Percentiles rank a stretch among this genome's conserved stretches.
Conservation (phyloP, 64 coral and sea anemone species). For the Catalaphyllia jardinei region DNA sequence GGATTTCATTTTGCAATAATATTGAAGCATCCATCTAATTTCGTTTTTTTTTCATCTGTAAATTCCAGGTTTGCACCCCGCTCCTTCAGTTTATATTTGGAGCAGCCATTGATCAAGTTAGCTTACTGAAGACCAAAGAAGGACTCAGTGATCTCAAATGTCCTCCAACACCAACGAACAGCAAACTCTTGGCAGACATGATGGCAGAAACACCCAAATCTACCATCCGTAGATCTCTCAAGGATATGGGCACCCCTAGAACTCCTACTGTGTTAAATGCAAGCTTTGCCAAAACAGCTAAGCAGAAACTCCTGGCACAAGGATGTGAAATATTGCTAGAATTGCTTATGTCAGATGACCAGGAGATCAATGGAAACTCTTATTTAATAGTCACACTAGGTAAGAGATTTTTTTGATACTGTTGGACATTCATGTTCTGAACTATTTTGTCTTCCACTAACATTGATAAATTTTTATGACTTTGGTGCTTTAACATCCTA, state of each 20-base stretch:
- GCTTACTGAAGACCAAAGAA: conserved; percentile 80
- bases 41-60: too few relatives aligned
- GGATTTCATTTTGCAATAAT: too few relatives aligned
- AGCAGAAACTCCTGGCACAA: conserved; percentile 65
- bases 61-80: conserved; percentile 79
- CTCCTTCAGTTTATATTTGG: conserved; percentile 94
- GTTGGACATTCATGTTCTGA: too few relatives aligned
- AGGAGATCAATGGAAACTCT: neutral
- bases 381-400: conserved; percentile 4
- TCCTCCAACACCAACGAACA: conserved; percentile 82
- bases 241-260: conserved; percentile 85
- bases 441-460: neutral
- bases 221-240: conserved; percentile 84
- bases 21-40: too few relatives aligned
- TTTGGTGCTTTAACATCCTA: neutral
- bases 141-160: conserved; percentile 81
- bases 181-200: conserved; percentile 66
- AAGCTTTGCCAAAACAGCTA: conserved; percentile 65
- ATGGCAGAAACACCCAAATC: conserved; percentile 81
- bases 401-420: neutral
- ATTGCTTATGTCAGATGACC: conserved; percentile 42
- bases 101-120: conserved; percentile 58
- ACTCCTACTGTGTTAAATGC: conserved; percentile 88
- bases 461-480: neutral
- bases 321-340: conserved; percentile 77